These are phyloP conservation scores for Drosophila saltans DNA, from an alignment of 1,140 invertebrate species.

Conservation along the genomic window DNA sequence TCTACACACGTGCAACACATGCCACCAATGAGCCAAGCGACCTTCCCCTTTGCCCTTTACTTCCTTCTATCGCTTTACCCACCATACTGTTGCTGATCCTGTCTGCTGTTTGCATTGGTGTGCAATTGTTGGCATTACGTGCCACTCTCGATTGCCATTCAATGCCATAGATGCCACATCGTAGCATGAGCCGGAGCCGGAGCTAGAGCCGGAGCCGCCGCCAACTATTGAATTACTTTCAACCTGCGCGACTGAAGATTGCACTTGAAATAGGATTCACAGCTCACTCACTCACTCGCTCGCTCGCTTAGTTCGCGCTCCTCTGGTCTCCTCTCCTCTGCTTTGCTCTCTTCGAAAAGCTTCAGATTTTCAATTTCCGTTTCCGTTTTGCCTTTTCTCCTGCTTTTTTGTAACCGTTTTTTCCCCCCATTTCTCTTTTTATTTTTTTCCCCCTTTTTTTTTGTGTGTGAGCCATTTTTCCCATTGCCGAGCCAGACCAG, in stretches of 20 bases:
- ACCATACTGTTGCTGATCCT: neutral
- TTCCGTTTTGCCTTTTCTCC: conserved; percentile 49
- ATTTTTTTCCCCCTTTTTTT: conserved; percentile 31
- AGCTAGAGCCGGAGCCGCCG: conserved; percentile 36
- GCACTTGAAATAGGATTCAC: conserved; percentile 81
- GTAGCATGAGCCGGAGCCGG: conserved; percentile 38
- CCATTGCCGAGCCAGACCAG: neutral
- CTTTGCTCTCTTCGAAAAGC: conserved; percentile 54
- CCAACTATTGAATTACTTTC: conserved; percentile 81
- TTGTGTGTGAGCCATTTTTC: conserved; percentile 12
- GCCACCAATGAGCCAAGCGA: conserved; percentile 62
- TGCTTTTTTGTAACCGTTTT: no score
- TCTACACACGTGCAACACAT: conserved; percentile 76
- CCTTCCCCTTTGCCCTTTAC: neutral
- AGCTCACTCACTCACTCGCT: conserved; percentile 70
- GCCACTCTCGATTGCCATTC: conserved; percentile 81
- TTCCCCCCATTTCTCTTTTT: neutral
- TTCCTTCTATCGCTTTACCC: neutral
- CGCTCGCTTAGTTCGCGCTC: conserved; percentile 1
- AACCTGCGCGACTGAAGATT: conserved; percentile 77
- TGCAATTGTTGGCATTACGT: conserved; percentile 80
- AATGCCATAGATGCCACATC: conserved; percentile 48
- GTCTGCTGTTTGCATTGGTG: conserved; percentile 71
- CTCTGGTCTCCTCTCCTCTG: neutral
- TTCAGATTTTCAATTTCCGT: conserved; percentile 82